Conservation (phyloP, 1,140 invertebrate species). For the Aleiodes sp. region DNA sequence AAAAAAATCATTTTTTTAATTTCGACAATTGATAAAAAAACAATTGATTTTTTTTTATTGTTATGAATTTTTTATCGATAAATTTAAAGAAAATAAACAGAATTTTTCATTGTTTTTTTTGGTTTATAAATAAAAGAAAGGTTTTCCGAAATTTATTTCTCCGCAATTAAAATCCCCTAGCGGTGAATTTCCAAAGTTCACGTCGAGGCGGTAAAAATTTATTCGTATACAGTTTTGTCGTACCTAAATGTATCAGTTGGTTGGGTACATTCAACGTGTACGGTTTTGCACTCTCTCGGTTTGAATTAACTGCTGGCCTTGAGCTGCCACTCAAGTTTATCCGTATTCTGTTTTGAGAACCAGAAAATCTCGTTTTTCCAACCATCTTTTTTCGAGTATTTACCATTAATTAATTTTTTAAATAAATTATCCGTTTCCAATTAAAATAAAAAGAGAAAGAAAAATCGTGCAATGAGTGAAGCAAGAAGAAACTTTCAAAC, state of each 20-base stretch:
- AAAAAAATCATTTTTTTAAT: no score
- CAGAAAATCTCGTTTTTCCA: conserved; percentile 22
- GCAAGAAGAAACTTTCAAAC: no score
- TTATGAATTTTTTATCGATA: no score
- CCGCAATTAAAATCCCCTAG: not conserved
- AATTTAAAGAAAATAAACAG: no score
- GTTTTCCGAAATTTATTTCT: no score
- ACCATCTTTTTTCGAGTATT: not conserved
- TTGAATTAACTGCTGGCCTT: not conserved
- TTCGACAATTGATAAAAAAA: no score
- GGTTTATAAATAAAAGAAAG: not conserved
- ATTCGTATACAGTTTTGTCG: not conserved
- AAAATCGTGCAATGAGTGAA: no score
- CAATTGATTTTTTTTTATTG: no score
- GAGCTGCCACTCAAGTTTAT: conserved; percentile 20
- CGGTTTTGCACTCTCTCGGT: conserved; percentile 18
- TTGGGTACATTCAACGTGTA: not conserved
- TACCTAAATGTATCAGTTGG: conserved; percentile 4
- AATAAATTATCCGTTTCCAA: no score
- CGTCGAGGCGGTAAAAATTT: not conserved
- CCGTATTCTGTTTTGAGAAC: conserved; percentile 16
- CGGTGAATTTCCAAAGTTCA: not conserved
- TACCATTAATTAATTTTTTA: no score
- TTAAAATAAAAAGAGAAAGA: no score
- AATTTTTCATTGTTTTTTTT: not conserved